Evolutionary conservation across 1,140 invertebrate species (phyloP), one percentile per base, ranked within the genome.

Genomic region (Delia radicum): DNA sequence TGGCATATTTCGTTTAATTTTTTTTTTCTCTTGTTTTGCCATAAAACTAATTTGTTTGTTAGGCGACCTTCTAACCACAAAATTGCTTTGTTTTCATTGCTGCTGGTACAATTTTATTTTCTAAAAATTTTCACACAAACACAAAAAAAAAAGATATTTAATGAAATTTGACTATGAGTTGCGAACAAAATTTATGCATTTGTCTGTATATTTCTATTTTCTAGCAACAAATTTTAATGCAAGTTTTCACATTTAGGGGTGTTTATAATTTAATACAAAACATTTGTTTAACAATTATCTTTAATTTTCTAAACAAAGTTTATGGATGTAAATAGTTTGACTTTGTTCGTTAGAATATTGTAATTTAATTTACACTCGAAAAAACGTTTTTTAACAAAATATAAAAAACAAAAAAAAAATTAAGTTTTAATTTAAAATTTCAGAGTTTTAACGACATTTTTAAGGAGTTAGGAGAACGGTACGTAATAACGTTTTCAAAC

Each of bases 211-310:
- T 37, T 37, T 55, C 21, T 21, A 6, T 21, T 55, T 55, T 21
- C n/a, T 55, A 18, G 5, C n/a, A 1, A 24, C n/a, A 55, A 21
- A 42, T 42, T 42, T 24, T 24, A 37, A 55, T 55, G 5, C 48
- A 55, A 55, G 48, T 55, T 55, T 55, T 55, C 21, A 8, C n/a
- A 10, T 55, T 55, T 55, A n/a, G 21, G 48, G 48, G 48, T 24
- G 48, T 55, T 55, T 55, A 55, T 55, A 55, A 55, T 55, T 55
- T 55, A 55, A 55, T 55, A 55, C 48, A 7, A n/a, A 55, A 55
- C n/a, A 55, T 21, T n/a, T 55, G 48, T 55, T 55, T 21, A 55
- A 55, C 48, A 55, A 55, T 55, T 55, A 55, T 55, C 8, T 55
- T 18, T 55, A 55, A 55, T 55, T 55, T 55, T 55, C 48, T 55